Percentiles rank a stretch among this genome's conserved stretches.
Evolutionary conservation across 1,140 invertebrate genomes (phyloP).

Genomic region (Sitophilus oryzae): DNA sequence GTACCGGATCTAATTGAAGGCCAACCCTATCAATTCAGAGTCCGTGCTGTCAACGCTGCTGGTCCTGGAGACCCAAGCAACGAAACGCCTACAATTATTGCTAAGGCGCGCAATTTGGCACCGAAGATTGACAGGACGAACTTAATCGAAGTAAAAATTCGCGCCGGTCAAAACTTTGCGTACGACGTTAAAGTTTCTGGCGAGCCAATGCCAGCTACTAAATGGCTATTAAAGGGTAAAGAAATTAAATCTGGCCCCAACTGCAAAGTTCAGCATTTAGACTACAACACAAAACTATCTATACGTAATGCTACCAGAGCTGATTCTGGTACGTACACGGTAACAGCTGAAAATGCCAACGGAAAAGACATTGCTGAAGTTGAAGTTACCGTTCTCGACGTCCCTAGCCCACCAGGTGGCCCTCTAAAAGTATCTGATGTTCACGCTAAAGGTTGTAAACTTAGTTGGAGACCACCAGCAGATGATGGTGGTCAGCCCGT

Average conservation of each 20-base stretch:
- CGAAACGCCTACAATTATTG: slow-evolving; percentile 79
- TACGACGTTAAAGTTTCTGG: slow-evolving; percentile 81
- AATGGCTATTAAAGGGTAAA: slow-evolving; percentile 72
- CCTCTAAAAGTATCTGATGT: slow-evolving; percentile 84
- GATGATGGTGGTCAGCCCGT: slow-evolving; percentile 87
- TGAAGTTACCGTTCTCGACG: slow-evolving; percentile 87
- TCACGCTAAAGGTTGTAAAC: slow-evolving; percentile 75
- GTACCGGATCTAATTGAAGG: slow-evolving; percentile 88
- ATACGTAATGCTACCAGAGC: slow-evolving; percentile 78
- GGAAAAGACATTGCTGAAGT: slow-evolving; percentile 89
- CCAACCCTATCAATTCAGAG: slow-evolving; percentile 85
- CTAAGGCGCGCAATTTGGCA: slow-evolving; percentile 80
- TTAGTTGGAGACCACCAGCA: slow-evolving; percentile 84
- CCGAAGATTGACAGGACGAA: slow-evolving; percentile 86
- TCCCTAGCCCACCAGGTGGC: slow-evolving; percentile 83
- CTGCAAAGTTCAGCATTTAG: slow-evolving; percentile 70
- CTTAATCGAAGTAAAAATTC: slow-evolving; percentile 76
- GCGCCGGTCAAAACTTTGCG: slow-evolving; percentile 80
- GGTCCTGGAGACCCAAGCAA: slow-evolving; percentile 90
- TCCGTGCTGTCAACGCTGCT: slow-evolving; percentile 85
- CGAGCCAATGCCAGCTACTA: slow-evolving; percentile 83
- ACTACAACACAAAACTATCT: slow-evolving; percentile 86
- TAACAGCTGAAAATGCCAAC: slow-evolving; percentile 88
- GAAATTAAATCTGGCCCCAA: slow-evolving; percentile 67
- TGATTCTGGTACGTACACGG: slow-evolving; percentile 86